A percentile compares a stretch with the other conserved stretches of the same genome.
Conservation (phyloP, 2,888 invertebrate species). For the Bembecia ichneumoniformis region DNA sequence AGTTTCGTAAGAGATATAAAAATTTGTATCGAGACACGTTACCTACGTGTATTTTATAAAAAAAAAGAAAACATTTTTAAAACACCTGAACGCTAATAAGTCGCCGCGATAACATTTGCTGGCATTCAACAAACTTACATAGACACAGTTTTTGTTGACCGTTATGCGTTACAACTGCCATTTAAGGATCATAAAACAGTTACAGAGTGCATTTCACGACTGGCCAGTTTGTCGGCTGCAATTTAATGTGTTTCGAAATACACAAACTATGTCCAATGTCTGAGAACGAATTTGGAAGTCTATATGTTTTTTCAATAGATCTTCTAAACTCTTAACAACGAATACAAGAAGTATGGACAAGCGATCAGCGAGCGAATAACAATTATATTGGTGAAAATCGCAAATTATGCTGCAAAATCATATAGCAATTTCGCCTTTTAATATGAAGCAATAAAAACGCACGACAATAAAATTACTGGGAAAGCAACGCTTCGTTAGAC, state of each 20-base stretch:
- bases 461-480: conserved; percentile 14
- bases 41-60: too few relatives aligned
- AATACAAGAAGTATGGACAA: too few relatives aligned
- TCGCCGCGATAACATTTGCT: too few relatives aligned
- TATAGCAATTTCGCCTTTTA: conserved; percentile 11
- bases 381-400: not conserved
- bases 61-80: too few relatives aligned
- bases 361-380: not conserved
- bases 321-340: too few relatives aligned
- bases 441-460: conserved; percentile 13
- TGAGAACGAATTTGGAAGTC: too few relatives aligned
- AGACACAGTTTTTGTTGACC: not conserved
- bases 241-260: not conserved
- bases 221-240: not conserved
- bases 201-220: not conserved
- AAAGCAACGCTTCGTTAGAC: not conserved
- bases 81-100: too few relatives aligned
- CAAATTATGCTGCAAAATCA: not conserved
- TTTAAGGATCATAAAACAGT: not conserved
- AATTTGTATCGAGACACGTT: too few relatives aligned
- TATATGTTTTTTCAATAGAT: too few relatives aligned
- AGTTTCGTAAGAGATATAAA: too few relatives aligned
- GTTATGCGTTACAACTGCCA: not conserved
- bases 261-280: too few relatives aligned
- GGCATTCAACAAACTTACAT: too few relatives aligned